phyloP scores from a whole-genome alignment of 23 tunicate genomes.

The Trididemnum clinides region DNA sequence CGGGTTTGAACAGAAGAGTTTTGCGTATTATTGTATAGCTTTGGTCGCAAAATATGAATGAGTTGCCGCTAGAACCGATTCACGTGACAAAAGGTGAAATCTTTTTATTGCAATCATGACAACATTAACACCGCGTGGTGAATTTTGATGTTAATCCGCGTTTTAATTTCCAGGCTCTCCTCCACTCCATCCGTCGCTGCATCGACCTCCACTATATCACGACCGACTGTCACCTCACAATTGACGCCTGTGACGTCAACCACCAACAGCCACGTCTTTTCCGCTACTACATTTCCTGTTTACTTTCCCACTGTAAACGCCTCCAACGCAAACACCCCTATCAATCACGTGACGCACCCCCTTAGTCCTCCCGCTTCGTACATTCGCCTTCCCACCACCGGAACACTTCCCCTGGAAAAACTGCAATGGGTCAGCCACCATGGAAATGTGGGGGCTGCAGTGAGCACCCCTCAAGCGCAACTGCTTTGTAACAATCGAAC shows the following conservation, averaged over 20 bases:
- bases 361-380: constrained; percentile 35
- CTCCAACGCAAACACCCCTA: not conserved
- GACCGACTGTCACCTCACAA: constrained; percentile 10
- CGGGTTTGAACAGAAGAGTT: too few relatives aligned
- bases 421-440: constrained; percentile 60
- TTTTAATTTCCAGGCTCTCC: not conserved
- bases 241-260: constrained; percentile 8
- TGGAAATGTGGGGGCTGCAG: not conserved
- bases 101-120: too few relatives aligned
- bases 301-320: constrained; percentile 45
- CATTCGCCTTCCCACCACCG: constrained; percentile 43
- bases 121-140: not conserved
- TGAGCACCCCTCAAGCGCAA: too few relatives aligned
- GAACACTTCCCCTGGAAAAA: constrained; percentile 52
- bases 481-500: too few relatives aligned
- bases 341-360: constrained; percentile 7
- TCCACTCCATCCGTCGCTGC: too few relatives aligned
- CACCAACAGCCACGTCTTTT: constrained; percentile 47
- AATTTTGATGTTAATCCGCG: not conserved
- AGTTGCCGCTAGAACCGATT: too few relatives aligned
- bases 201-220: not conserved
- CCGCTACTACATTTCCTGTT: constrained; percentile 61
- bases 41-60: too few relatives aligned
- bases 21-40: too few relatives aligned
- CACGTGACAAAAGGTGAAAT: too few relatives aligned